phyloP scores from a whole-genome alignment of 2,888 invertebrate genomes.

The Lasioglossum calceatum region DNA sequence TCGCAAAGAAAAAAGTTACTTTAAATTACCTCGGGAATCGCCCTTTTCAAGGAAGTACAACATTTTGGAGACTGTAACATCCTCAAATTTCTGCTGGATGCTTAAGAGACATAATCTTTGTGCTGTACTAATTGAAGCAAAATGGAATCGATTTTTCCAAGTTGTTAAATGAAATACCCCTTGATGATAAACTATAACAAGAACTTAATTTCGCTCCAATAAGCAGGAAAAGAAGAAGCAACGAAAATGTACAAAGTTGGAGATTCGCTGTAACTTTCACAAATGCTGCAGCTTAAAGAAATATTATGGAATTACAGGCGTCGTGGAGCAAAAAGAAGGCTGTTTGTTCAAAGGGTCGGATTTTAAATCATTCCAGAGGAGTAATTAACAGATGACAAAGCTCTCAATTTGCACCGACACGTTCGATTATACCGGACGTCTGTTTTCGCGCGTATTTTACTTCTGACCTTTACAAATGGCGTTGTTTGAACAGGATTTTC shows the following conservation, averaged over 20 bases:
- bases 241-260: neutral
- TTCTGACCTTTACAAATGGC: conserved; percentile 30
- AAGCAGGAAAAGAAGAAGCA: neutral
- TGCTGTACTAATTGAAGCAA: too few species aligned
- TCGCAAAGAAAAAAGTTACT: too few species aligned
- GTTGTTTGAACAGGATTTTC: conserved; percentile 47
- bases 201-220: neutral
- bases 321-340: neutral
- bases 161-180: too few species aligned
- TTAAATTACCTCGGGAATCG: too few species aligned
- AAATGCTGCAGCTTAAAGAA: neutral
- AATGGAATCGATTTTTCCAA: too few species aligned
- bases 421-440: neutral
- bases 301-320: neutral
- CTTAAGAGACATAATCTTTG: too few species aligned
- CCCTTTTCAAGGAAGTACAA: too few species aligned
- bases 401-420: neutral
- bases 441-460: conserved; percentile 16
- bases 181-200: neutral
- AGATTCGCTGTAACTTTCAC: neutral
- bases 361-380: neutral
- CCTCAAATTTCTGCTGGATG: too few species aligned
- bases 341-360: neutral
- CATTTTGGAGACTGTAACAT: too few species aligned
- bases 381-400: conserved; percentile 14